These are phyloP conservation scores for Harlomillsia oculata DNA, from an alignment of 1,140 invertebrate genomes.

Conservation along the genomic window DNA sequence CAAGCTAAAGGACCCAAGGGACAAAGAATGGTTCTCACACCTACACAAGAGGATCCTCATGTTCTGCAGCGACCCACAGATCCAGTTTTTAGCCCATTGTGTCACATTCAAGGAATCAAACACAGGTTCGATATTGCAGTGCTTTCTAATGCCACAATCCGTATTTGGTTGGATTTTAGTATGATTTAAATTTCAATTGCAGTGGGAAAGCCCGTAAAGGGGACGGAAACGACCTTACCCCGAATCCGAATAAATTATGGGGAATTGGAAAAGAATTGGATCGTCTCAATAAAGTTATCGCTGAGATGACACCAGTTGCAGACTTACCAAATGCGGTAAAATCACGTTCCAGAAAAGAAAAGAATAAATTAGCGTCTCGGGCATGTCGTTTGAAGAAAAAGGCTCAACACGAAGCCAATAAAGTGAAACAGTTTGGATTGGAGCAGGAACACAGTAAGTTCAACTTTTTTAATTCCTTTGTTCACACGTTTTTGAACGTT, in stretches of 20 bases:
- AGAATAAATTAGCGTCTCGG: constrained; percentile 91
- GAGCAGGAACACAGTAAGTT: constrained; percentile 86
- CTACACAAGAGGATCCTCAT: constrained; percentile 83
- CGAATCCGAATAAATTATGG: constrained; percentile 83
- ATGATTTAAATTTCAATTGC: constrained; percentile 37
- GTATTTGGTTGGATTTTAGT: neutral
- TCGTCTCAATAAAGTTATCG: constrained; percentile 82
- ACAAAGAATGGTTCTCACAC: constrained; percentile 57
- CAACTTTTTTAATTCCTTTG: neutral
- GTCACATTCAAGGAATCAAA: constrained; percentile 79
- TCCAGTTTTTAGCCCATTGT: constrained; percentile 83
- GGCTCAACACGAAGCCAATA: constrained; percentile 88
- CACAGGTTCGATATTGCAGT: constrained; percentile 52
- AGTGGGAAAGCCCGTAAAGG: constrained; percentile 92
- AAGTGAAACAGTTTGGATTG: constrained; percentile 85
- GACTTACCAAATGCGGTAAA: constrained; percentile 80
- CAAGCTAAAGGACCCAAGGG: constrained; percentile 97
- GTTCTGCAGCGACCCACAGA: constrained; percentile 77
- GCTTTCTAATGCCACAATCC: neutral
- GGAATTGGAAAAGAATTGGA: constrained; percentile 85
- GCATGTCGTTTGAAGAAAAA: constrained; percentile 92
- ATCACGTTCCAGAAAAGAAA: constrained; percentile 89
- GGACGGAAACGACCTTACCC: constrained; percentile 93
- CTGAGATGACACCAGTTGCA: constrained; percentile 88
- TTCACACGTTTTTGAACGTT: neutral